Evolutionary conservation across 1,140 invertebrate species (phyloP).

Genomic region (Wasmannia auropunctata): DNA sequence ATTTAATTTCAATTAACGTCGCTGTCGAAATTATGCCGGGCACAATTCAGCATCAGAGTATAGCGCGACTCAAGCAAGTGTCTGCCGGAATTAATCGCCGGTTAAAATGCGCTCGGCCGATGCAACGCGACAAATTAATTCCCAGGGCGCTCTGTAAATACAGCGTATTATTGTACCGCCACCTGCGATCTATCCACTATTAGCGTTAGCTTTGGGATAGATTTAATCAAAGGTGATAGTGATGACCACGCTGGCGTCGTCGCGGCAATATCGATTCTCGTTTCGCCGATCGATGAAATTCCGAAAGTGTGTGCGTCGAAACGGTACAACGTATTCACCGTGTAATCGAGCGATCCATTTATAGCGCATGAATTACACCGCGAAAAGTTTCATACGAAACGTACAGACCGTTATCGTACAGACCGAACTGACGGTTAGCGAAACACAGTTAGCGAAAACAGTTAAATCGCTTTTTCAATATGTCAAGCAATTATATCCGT

Average conservation of each 20-base stretch:
- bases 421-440: not conserved
- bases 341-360: slow-evolving; percentile 8
- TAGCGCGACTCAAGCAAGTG: slow-evolving; percentile 55
- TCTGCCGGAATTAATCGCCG: slow-evolving; percentile 51
- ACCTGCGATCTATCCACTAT: slow-evolving; percentile 48
- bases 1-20: slow-evolving; percentile 59
- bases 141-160: slow-evolving; percentile 19
- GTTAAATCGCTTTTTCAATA: not conserved
- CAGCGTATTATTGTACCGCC: slow-evolving; percentile 38
- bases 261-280: not conserved
- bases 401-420: too few relatives aligned
- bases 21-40: slow-evolving; percentile 53
- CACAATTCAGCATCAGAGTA: slow-evolving; percentile 49
- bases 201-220: slow-evolving; percentile 58
- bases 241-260: slow-evolving; percentile 38
- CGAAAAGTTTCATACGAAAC: slow-evolving; percentile 1
- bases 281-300: slow-evolving; percentile 54
- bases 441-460: slow-evolving; percentile 1
- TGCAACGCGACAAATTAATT: slow-evolving; percentile 45
- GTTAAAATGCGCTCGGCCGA: slow-evolving; percentile 51
- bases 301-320: slow-evolving; percentile 29
- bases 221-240: slow-evolving; percentile 65
- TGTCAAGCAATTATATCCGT: not conserved
- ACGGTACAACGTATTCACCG: not conserved
- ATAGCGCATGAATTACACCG: slow-evolving; percentile 1